These are phyloP conservation scores for Chrysolina americana DNA, from an alignment of 2,888 invertebrate species.

Conservation along the genomic window DNA sequence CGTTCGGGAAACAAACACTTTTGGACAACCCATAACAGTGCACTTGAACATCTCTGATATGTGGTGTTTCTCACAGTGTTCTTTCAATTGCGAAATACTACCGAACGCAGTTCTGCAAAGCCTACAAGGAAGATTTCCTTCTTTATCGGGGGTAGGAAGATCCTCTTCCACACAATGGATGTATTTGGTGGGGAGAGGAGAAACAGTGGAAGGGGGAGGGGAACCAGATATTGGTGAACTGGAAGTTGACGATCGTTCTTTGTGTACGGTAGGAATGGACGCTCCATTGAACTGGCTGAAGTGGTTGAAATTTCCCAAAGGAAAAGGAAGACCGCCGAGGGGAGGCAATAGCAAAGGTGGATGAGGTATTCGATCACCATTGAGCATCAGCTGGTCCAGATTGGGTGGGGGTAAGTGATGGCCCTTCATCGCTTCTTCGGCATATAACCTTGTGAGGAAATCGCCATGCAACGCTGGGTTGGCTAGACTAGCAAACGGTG, in stretches of 20 bases:
- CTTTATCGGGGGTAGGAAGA: conserved; percentile 76
- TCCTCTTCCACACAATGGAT: conserved; percentile 79
- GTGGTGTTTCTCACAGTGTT: conserved; percentile 82
- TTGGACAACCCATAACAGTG: conserved; percentile 83
- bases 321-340: conserved; percentile 73
- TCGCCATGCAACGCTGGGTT: conserved; percentile 83
- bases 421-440: conserved; percentile 77
- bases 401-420: conserved; percentile 70
- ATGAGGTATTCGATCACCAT: conserved; percentile 72
- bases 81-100: conserved; percentile 76
- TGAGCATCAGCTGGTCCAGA: conserved; percentile 70
- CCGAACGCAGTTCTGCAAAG: conserved; percentile 79
- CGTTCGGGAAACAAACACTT: conserved; percentile 84
- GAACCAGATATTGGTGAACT: conserved; percentile 72
- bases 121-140: conserved; percentile 79
- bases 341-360: conserved; percentile 76
- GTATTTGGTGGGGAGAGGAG: conserved; percentile 63
- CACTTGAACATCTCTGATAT: conserved; percentile 81
- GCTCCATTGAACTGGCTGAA: conserved; percentile 69
- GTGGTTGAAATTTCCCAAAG: conserved; percentile 68
- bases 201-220: conserved; percentile 70
- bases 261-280: conserved; percentile 59
- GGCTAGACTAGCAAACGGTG: conserved; percentile 73
- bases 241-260: conserved; percentile 71
- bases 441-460: conserved; percentile 83